phyloP scores from a whole-genome alignment of 35 echinoderm and acorn worm species.

The Anneissia japonica region DNA sequence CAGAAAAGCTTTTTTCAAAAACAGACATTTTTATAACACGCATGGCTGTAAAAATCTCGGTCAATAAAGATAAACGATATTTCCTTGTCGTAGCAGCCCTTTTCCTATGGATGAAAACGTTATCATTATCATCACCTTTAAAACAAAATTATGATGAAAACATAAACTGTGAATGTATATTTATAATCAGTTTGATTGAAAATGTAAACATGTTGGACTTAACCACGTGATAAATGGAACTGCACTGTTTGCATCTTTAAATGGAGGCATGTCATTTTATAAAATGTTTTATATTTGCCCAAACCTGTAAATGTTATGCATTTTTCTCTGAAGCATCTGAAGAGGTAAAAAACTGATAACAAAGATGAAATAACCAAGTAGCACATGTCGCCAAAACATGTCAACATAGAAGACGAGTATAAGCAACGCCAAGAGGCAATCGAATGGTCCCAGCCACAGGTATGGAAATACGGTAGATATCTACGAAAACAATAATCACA shows the following conservation, averaged over 20 bases:
- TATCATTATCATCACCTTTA: too few species aligned
- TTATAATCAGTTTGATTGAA: too few species aligned
- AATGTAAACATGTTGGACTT: too few species aligned
- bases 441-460: neutral
- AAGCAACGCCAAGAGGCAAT: neutral
- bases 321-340: neutral
- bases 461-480: neutral
- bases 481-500: neutral
- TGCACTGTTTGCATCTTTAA: too few species aligned
- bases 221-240: too few species aligned
- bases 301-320: neutral
- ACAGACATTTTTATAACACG: constrained; percentile 42
- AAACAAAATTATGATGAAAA: too few species aligned
- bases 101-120: neutral
- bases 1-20: constrained; percentile 16
- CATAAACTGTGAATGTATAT: too few species aligned
- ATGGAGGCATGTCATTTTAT: too few species aligned
- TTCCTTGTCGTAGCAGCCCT: neutral
- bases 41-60: constrained; percentile 37
- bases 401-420: neutral
- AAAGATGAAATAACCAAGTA: neutral
- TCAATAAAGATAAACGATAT: constrained; percentile 17
- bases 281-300: too few species aligned
- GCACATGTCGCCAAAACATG: neutral
- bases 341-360: neutral